Conservation (phyloP, 1,140 invertebrate species). For the Panulirus ornatus region DNA sequence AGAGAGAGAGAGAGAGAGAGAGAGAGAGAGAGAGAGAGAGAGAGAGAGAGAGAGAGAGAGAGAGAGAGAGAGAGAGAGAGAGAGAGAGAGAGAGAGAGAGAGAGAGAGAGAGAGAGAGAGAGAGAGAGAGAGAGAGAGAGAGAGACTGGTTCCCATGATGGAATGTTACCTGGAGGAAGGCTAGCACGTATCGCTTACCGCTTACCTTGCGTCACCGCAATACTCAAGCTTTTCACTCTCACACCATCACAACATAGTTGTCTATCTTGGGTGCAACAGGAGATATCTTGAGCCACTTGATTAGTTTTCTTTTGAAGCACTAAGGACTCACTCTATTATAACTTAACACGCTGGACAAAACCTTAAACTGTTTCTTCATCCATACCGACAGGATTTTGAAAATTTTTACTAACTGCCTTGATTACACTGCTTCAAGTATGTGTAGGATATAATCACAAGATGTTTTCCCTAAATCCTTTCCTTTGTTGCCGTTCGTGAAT, state of each 20-base stretch:
- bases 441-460: too few species aligned
- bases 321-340: not conserved
- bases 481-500: too few species aligned
- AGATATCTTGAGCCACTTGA: not conserved
- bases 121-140: not conserved
- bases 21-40: too few species aligned
- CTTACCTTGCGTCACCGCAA: too few species aligned
- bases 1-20: too few species aligned
- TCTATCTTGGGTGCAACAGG: not conserved
- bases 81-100: constrained; percentile 7
- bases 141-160: not conserved
- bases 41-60: too few species aligned
- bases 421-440: too few species aligned
- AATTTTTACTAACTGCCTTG: too few species aligned
- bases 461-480: too few species aligned
- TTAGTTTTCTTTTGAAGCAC: not conserved
- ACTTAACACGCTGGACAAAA: not conserved
- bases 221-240: not conserved
- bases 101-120: constrained; percentile 7
- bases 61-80: too few species aligned
- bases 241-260: not conserved
- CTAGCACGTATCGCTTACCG: not conserved
- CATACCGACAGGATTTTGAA: too few species aligned
- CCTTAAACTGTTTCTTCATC: too few species aligned
- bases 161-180: not conserved